A percentile compares a stretch with the other conserved stretches of the same genome.
These are phyloP conservation scores for Nomada fucata DNA, from an alignment of 2,888 invertebrate genomes.

Conservation along the genomic window DNA sequence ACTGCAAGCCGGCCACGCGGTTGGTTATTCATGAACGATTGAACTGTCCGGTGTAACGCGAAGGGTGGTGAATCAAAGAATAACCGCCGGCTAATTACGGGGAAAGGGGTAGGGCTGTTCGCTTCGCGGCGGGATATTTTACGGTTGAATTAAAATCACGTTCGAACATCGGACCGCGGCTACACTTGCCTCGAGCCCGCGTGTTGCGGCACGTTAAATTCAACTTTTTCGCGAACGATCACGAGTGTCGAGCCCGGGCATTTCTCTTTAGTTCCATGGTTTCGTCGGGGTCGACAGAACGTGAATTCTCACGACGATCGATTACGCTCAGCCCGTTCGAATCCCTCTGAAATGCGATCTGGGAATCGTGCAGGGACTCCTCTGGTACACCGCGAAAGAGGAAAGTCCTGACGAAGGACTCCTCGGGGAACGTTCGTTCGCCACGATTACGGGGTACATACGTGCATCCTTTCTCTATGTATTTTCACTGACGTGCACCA, in stretches of 20 bases:
- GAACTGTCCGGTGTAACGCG: background rate
- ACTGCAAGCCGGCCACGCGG: constrained; percentile 5
- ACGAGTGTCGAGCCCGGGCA: constrained; percentile 8
- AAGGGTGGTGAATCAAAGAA: background rate
- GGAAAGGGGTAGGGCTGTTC: too few relatives aligned
- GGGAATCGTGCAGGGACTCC: constrained; percentile 72
- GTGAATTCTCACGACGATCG: constrained; percentile 73
- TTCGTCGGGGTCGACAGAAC: constrained; percentile 57
- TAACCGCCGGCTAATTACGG: too few relatives aligned
- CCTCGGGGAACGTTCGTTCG: constrained; percentile 78
- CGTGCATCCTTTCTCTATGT: constrained; percentile 30
- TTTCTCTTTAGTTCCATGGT: constrained; percentile 37
- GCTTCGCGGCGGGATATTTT: too few relatives aligned
- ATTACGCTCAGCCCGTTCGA: constrained; percentile 75
- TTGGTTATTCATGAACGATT: constrained; percentile 1
- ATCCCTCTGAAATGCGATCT: constrained; percentile 76
- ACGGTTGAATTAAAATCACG: too few relatives aligned
- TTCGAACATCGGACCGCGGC: too few relatives aligned
- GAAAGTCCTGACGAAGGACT: constrained; percentile 79
- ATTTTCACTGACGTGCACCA: background rate
- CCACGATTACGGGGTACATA: constrained; percentile 70
- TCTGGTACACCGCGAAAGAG: constrained; percentile 72
- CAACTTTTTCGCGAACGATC: constrained; percentile 51
- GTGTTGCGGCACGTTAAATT: constrained; percentile 9
- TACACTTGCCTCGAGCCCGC: too few relatives aligned